phyloP scores from a whole-genome alignment of 2,113 vertebrate species.

The Callionymus lyra region DNA sequence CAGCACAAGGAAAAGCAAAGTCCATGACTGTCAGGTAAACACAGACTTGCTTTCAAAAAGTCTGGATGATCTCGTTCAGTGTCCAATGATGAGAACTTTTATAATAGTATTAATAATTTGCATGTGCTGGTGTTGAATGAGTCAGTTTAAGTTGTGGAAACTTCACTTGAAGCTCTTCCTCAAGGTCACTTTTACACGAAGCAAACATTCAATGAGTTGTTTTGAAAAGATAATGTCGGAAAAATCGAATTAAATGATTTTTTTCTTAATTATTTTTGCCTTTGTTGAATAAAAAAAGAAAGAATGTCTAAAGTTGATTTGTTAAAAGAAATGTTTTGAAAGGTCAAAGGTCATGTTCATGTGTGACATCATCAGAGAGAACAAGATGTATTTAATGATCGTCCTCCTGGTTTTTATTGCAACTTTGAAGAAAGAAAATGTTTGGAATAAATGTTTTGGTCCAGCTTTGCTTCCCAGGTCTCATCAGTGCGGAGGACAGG shows the following conservation, averaged over 20 bases:
- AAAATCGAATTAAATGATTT: too few species aligned
- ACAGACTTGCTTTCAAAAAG: not conserved
- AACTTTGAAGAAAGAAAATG: too few species aligned
- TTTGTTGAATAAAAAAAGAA: not conserved
- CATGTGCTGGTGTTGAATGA: too few species aligned
- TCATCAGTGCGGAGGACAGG: conserved; percentile 68
- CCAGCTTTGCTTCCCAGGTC: conserved; percentile 71
- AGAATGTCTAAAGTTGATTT: not conserved
- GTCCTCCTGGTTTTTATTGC: too few species aligned
- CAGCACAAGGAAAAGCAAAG: conserved; percentile 50
- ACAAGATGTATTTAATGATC: not conserved
- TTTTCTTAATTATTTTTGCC: not conserved
- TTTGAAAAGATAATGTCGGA: not conserved
- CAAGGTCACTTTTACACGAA: not conserved
- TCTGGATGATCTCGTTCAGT: too few species aligned
- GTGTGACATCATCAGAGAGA: not conserved
- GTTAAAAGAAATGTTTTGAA: too few species aligned
- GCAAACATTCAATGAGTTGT: not conserved
- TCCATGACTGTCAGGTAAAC: conserved; percentile 70
- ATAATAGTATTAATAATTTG: too few species aligned
- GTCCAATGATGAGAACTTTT: too few species aligned
- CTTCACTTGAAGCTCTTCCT: too few species aligned
- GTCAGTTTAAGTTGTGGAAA: not conserved
- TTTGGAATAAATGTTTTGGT: too few species aligned
- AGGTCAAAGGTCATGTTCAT: too few species aligned